A percentile compares a stretch with the other conserved stretches of the same genome.
Evolutionary conservation across 2,888 invertebrate species (phyloP).

Genomic region (Pristionchus exspectatus): DNA sequence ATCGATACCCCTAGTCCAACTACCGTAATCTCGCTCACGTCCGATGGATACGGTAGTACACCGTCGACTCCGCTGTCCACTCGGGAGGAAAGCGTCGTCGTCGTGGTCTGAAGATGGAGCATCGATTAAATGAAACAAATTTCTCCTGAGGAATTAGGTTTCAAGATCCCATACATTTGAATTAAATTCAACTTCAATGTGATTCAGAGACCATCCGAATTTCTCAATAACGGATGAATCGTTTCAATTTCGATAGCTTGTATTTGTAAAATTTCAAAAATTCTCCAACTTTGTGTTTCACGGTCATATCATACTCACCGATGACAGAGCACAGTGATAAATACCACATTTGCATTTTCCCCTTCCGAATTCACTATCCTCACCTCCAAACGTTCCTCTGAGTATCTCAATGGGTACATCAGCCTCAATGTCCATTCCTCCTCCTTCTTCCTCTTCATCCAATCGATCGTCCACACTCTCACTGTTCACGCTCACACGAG

Average conservation of each 20-base stretch:
- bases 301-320: no score
- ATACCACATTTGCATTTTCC: no score
- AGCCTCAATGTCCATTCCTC: slow-evolving; percentile 14
- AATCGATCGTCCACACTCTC: slow-evolving; percentile 5
- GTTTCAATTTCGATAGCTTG: no score
- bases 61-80: slow-evolving; percentile 40
- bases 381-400: slow-evolving; percentile 22
- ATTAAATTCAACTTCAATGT: no score
- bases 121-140: no score
- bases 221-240: no score
- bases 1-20: neutral
- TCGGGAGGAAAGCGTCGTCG: neutral
- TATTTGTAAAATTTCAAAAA: no score
- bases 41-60: slow-evolving; percentile 41
- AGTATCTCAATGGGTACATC: slow-evolving; percentile 26
- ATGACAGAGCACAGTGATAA: no score
- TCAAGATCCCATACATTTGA: no score
- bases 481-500: neutral
- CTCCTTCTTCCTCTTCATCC: neutral
- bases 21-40: slow-evolving; percentile 36
- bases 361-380: neutral
- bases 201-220: no score
- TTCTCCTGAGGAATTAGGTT: no score
- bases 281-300: no score
- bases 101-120: neutral